A percentile compares a stretch with the other conserved stretches of the same genome.
Conservation (phyloP, 2,797 vertebrate species). For the Siniperca scherzeri region DNA sequence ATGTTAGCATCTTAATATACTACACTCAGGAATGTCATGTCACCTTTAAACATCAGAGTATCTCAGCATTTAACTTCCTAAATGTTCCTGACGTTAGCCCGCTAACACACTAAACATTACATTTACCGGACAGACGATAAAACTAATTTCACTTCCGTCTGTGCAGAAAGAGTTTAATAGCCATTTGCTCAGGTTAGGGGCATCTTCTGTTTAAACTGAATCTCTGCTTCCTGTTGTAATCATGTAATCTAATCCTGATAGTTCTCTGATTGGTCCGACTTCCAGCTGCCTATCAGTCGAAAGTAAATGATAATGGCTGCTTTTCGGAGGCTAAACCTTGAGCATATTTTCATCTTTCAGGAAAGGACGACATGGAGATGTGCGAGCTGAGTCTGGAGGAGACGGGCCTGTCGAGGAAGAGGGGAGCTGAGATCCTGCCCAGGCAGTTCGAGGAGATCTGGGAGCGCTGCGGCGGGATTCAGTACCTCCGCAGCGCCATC, state of each 20-base stretch:
- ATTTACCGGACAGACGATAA: no score
- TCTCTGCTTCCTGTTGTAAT: no score
- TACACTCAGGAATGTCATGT: neutral
- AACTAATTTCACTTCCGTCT: no score
- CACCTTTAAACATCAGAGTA: no score
- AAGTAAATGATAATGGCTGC: neutral
- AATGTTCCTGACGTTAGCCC: no score
- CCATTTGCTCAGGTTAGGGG: no score
- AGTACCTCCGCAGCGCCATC: slow-evolving; percentile 95
- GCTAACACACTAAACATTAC: no score
- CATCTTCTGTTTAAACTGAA: no score
- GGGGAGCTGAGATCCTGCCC: slow-evolving; percentile 94
- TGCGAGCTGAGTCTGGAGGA: slow-evolving; percentile 98
- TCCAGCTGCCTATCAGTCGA: neutral
- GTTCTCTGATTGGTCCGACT: neutral
- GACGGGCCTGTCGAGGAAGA: slow-evolving; percentile 95
- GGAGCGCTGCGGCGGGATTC: slow-evolving; percentile 96
- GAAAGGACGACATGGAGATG: slow-evolving; percentile 99
- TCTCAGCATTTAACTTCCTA: no score
- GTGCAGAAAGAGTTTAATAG: no score
- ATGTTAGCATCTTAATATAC: neutral
- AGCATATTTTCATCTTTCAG: slow-evolving; percentile 67
- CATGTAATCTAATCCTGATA: no score
- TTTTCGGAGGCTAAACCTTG: neutral
- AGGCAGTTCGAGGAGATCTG: slow-evolving; percentile 98